Percentiles rank a stretch among this genome's conserved stretches.
phyloP scores from a whole-genome alignment of 2,888 invertebrate genomes.

The Nemapogon koenigi region DNA sequence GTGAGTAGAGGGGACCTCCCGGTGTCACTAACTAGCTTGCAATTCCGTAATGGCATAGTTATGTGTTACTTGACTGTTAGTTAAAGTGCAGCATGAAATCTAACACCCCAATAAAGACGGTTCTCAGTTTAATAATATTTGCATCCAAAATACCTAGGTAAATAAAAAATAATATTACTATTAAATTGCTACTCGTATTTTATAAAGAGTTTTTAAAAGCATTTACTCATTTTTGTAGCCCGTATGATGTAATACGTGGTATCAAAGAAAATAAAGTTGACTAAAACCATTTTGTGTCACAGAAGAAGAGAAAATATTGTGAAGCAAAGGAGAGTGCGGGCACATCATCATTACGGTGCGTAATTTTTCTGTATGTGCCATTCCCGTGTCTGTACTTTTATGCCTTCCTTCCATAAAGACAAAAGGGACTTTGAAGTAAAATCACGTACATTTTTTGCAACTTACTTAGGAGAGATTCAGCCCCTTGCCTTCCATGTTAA shows the following conservation, averaged over 20 bases:
- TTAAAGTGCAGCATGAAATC: constrained; percentile 2
- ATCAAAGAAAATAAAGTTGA: constrained; percentile 40
- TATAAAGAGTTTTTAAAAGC: too few species aligned
- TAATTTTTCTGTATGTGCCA: constrained; percentile 63
- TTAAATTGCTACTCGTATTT: too few species aligned
- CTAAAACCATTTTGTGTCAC: constrained; percentile 51
- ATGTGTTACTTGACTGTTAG: constrained; percentile 3
- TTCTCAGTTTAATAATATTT: too few species aligned
- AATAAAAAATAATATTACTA: too few species aligned
- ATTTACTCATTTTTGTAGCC: too few species aligned
- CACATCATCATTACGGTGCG: constrained; percentile 62
- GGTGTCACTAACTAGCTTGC: constrained; percentile 22
- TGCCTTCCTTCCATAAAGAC: constrained; percentile 62
- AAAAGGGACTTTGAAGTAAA: constrained; percentile 66
- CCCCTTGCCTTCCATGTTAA: constrained; percentile 63
- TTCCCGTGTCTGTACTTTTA: constrained; percentile 60
- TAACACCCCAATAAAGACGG: too few species aligned
- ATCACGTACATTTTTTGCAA: constrained; percentile 67
- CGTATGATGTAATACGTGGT: too few species aligned
- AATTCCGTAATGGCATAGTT: constrained; percentile 6
- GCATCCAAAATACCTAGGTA: too few species aligned
- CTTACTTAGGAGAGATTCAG: constrained; percentile 65
- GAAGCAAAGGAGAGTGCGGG: constrained; percentile 50
- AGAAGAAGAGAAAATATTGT: constrained; percentile 51
- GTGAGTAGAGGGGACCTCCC: constrained; percentile 15